Conservation (phyloP, 2,113 vertebrate species). For the Dasyurus viverrinus region DNA sequence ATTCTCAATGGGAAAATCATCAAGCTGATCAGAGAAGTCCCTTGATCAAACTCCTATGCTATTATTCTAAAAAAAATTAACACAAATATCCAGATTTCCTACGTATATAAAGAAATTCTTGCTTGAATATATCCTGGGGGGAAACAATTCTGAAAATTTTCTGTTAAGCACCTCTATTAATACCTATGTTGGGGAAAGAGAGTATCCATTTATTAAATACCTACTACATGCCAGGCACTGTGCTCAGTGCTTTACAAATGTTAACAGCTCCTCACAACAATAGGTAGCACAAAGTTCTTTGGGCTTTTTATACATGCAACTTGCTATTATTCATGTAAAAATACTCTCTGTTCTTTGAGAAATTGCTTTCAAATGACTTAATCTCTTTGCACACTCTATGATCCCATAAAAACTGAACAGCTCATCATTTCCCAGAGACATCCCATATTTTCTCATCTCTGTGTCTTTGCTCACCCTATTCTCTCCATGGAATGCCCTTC, state of each 20-base stretch:
- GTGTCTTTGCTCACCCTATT: background rate
- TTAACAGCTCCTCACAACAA: background rate
- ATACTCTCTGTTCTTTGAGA: background rate
- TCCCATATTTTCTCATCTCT: background rate
- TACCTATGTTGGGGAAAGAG: background rate
- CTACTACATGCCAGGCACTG: background rate
- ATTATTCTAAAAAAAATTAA: background rate
- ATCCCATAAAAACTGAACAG: background rate
- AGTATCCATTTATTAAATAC: background rate
- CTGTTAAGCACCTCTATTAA: background rate
- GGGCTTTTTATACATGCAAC: background rate
- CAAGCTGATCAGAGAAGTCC: background rate
- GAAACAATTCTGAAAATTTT: constrained; percentile 9
- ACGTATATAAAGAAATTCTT: constrained; percentile 4
- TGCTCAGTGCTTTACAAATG: background rate
- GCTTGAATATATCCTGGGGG: constrained; percentile 35
- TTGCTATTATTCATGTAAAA: background rate
- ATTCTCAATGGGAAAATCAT: background rate
- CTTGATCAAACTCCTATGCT: background rate
- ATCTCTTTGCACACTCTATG: background rate
- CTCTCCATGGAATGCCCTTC: background rate
- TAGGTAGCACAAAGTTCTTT: constrained; percentile 24
- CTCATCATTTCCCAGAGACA: background rate
- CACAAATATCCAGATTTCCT: background rate
- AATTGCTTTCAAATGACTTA: background rate